phyloP scores from a whole-genome alignment of 2,113 vertebrate genomes.

The Colinus virginianus region DNA sequence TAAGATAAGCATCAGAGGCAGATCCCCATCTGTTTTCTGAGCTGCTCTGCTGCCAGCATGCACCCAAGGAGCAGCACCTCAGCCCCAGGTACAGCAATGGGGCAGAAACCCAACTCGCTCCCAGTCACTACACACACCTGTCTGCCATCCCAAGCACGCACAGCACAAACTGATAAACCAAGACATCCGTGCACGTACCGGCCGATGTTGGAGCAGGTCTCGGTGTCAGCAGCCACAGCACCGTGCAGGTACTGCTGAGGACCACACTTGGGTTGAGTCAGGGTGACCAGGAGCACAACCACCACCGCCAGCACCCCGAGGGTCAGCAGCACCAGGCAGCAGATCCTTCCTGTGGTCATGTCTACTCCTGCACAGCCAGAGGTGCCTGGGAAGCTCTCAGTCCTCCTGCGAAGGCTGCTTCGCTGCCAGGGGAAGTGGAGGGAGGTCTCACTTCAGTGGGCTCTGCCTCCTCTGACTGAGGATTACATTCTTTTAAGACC shows the following conservation, averaged over 20 bases:
- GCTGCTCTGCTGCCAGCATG: not conserved
- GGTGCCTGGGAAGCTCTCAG: not conserved
- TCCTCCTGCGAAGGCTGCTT: not conserved
- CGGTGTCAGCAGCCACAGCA: constrained; percentile 85
- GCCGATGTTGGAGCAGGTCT: constrained; percentile 82
- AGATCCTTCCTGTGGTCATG: constrained; percentile 30
- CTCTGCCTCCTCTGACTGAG: not conserved
- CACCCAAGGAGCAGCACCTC: not conserved
- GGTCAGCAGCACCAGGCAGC: constrained; percentile 42
- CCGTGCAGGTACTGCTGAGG: constrained; percentile 63
- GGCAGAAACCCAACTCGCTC: rapidly evolving
- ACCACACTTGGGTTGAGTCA: not conserved
- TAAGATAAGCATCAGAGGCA: not conserved
- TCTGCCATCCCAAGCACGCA: rapidly evolving
- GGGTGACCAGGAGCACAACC: not conserved
- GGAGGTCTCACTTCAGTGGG: not conserved
- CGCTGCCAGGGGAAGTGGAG: not conserved
- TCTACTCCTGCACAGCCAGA: rapidly evolving
- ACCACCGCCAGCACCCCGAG: not conserved
- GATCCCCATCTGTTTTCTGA: not conserved
- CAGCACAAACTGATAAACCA: rapidly evolving
- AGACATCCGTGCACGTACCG: constrained; percentile 73
- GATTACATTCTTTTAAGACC: not conserved
- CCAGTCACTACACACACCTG: rapidly evolving
- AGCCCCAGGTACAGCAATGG: rapidly evolving